phyloP scores from a whole-genome alignment of 2,797 vertebrate species.

The Cichlasoma orientale region DNA sequence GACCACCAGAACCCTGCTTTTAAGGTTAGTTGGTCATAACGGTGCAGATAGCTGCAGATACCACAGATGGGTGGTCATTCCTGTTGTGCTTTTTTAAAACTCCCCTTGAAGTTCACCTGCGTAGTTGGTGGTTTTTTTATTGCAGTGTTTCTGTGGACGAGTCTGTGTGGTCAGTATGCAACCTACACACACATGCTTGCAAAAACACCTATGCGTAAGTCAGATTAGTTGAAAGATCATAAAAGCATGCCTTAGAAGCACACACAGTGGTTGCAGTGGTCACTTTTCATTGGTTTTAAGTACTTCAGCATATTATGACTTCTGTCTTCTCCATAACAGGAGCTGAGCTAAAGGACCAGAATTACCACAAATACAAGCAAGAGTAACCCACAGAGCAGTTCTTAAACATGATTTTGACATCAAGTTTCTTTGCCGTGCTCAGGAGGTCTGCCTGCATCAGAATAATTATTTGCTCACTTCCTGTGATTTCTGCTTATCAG shows the following conservation, averaged over 20 bases:
- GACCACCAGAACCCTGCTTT: fast-evolving
- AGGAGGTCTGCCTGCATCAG: fast-evolving
- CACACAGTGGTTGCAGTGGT: not conserved
- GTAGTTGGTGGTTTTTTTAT: not conserved
- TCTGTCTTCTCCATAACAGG: not conserved
- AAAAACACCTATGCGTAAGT: not conserved
- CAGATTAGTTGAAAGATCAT: not conserved
- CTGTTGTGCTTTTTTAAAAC: not conserved
- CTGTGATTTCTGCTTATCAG: not conserved
- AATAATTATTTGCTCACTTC: not conserved
- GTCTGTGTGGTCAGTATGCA: not conserved
- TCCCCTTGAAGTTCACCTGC: no score
- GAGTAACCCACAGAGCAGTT: not conserved
- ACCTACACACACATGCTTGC: not conserved
- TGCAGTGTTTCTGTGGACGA: fast-evolving
- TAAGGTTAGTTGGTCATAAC: not conserved
- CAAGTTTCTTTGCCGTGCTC: no score
- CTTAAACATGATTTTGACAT: no score
- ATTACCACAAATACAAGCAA: not conserved
- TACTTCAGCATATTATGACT: not conserved
- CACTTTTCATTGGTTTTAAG: not conserved
- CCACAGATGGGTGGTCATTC: not conserved
- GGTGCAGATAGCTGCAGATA: not conserved
- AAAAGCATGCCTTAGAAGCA: not conserved
- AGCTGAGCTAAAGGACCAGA: not conserved